Evolutionary conservation across 2,113 vertebrate species (phyloP).

Genomic region (Syngnathus floridae): DNA sequence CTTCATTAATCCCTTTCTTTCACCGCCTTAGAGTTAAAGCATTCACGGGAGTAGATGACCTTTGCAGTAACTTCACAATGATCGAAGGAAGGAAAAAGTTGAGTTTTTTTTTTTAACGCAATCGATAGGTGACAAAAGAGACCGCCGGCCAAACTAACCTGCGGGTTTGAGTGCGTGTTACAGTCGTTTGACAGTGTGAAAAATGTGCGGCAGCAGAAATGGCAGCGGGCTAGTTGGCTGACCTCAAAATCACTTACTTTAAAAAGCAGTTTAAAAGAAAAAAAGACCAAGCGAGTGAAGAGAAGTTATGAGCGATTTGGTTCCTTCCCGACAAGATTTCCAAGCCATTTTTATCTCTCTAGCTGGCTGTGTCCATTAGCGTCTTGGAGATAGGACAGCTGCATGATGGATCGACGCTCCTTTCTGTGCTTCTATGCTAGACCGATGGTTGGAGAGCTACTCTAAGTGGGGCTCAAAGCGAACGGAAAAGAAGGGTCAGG

Average conservation of each 20-base stretch:
- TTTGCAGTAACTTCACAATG: neutral
- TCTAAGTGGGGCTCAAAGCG: constrained; percentile 6
- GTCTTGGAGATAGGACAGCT: constrained; percentile 32
- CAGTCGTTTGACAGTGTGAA: constrained; percentile 9
- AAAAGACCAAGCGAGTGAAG: constrained; percentile 15
- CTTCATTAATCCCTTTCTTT: constrained; percentile 1
- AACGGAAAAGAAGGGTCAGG: neutral
- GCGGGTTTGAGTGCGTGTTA: neutral
- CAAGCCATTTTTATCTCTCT: constrained; percentile 15
- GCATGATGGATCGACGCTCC: constrained; percentile 37
- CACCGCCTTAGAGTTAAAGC: neutral
- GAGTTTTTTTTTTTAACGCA: neutral
- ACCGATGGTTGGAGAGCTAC: constrained; percentile 19
- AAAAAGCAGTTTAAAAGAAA: constrained; percentile 24
- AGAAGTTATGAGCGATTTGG: constrained; percentile 8
- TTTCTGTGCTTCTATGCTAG: constrained; percentile 14
- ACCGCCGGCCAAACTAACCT: neutral
- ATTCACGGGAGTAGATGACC: neutral
- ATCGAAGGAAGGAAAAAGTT: neutral
- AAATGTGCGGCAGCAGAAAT: constrained; percentile 5
- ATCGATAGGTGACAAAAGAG: neutral
- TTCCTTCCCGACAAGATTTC: constrained; percentile 16
- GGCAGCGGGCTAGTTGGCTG: constrained; percentile 32
- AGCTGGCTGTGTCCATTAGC: constrained; percentile 15
- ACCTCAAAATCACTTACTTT: constrained; percentile 29